Conservation (phyloP, 2,113 vertebrate species). For the Corythaixoides concolor region DNA sequence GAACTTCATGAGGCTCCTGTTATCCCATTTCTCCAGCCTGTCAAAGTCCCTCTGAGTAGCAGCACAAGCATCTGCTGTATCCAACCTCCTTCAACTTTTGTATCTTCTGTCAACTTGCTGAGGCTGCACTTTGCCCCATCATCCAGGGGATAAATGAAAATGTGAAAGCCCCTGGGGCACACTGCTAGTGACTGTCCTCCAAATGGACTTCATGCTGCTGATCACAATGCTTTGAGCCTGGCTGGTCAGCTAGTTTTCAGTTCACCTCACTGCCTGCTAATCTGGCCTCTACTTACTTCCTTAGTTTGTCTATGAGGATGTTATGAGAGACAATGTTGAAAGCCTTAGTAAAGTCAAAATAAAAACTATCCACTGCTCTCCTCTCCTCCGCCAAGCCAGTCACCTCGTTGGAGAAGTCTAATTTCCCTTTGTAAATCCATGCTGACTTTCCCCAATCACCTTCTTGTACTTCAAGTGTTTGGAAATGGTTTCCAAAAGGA, state of each 20-base stretch:
- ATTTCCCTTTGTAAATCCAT: neutral
- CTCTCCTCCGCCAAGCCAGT: neutral
- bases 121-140: neutral
- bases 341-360: neutral
- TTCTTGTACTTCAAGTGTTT: neutral
- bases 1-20: neutral
- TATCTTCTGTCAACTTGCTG: neutral
- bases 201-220: neutral
- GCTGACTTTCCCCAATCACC: neutral
- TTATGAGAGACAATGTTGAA: neutral
- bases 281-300: neutral
- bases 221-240: neutral
- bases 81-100: neutral
- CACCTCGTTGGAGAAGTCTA: neutral
- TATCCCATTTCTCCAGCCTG: neutral
- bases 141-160: neutral
- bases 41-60: neutral
- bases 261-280: neutral
- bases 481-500: neutral
- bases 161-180: neutral
- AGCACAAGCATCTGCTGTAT: neutral
- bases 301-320: neutral
- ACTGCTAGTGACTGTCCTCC: neutral
- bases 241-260: neutral
- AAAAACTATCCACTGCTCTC: neutral